Percentiles rank a stretch among this genome's conserved stretches.
Conservation (phyloP, 2,113 vertebrate genomes). For the Scolopax mira region DNA sequence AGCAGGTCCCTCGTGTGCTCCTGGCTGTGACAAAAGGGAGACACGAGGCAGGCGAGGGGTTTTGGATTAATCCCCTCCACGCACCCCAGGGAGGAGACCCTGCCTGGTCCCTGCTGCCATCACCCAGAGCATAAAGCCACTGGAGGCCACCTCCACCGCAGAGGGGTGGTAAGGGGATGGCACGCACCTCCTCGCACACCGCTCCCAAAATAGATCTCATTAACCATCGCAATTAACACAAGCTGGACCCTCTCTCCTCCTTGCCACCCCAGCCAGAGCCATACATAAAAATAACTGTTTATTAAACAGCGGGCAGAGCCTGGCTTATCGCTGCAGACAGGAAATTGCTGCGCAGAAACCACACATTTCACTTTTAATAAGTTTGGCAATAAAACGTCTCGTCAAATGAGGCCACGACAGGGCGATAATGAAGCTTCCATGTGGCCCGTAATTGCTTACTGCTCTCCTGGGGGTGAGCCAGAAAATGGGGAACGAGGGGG, state of each 20-base stretch:
- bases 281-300: conserved; percentile 70
- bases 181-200: rapidly evolving
- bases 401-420: conserved; percentile 69
- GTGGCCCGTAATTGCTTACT: conserved; percentile 54
- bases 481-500: neutral
- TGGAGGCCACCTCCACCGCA: rapidly evolving
- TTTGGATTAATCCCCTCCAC: neutral
- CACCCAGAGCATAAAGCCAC: rapidly evolving
- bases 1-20: neutral
- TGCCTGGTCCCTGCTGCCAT: neutral
- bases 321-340: conserved; percentile 70
- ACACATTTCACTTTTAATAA: conserved; percentile 74
- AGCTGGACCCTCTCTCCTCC: conserved; percentile 4
- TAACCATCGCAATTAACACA: conserved; percentile 65
- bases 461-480: conserved; percentile 50
- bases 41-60: neutral
- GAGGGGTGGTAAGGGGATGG: neutral
- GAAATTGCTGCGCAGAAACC: conserved; percentile 73
- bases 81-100: rapidly evolving
- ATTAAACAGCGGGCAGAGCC: conserved; percentile 63
- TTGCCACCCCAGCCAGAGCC: neutral
- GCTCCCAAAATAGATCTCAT: conserved; percentile 58
- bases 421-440: conserved; percentile 70
- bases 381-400: conserved; percentile 72
- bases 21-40: neutral